These are phyloP conservation scores for Pterois miles DNA, from an alignment of 2,797 vertebrate genomes.

Conservation along the genomic window DNA sequence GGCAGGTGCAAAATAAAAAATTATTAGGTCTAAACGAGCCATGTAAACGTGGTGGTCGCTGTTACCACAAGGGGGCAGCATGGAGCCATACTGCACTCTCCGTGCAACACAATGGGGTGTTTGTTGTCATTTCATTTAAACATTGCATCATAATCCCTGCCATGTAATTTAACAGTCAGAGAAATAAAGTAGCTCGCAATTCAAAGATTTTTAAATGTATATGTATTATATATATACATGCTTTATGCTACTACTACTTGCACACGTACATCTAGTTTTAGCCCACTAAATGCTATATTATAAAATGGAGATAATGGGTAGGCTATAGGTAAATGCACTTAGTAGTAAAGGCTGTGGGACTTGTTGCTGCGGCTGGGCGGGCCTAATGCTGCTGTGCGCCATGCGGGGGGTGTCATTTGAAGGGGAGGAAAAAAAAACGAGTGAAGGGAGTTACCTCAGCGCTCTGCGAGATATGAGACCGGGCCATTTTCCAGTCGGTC, in stretches of 20 bases:
- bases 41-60: neutral
- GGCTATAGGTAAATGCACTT: neutral
- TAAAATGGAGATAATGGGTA: neutral
- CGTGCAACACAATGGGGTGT: neutral
- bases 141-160: neutral
- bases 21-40: neutral
- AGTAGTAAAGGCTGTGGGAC: slow-evolving; percentile 40
- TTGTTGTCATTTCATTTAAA: neutral
- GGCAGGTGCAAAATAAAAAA: too few species aligned
- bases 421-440: slow-evolving; percentile 59
- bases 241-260: too few species aligned
- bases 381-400: slow-evolving; percentile 60
- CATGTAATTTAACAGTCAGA: neutral
- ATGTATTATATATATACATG: too few species aligned
- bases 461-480: slow-evolving; percentile 70
- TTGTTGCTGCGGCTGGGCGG: slow-evolving; percentile 80
- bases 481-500: slow-evolving; percentile 60
- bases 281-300: neutral
- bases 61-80: slow-evolving; percentile 48
- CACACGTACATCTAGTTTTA: too few species aligned
- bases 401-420: slow-evolving; percentile 72
- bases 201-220: too few species aligned
- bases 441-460: slow-evolving; percentile 75
- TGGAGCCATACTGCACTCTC: neutral
- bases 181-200: neutral